Evolutionary conservation across 2,113 vertebrate genomes (phyloP).

Genomic region (Typhlomys cinereus): DNA sequence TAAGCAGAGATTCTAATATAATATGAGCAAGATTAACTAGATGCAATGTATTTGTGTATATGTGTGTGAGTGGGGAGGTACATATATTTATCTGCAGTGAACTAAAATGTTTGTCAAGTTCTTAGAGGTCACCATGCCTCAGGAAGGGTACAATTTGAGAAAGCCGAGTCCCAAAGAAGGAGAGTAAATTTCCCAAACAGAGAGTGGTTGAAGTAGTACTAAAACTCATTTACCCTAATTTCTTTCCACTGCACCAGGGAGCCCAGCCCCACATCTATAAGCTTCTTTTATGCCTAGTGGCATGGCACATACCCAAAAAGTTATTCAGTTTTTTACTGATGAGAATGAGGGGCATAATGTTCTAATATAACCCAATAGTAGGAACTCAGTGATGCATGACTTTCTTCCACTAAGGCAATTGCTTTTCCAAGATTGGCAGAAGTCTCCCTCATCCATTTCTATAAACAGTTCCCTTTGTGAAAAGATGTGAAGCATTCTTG

Average conservation of each 20-base stretch:
- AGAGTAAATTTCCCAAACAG: background rate
- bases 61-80: background rate
- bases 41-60: background rate
- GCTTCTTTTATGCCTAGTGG: background rate
- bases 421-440: constrained; percentile 55
- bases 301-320: constrained; percentile 16
- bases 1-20: constrained; percentile 46
- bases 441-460: constrained; percentile 16
- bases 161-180: background rate
- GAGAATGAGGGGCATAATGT: constrained; percentile 50
- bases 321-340: constrained; percentile 49
- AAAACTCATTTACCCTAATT: constrained; percentile 16
- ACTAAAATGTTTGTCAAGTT: background rate
- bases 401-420: constrained; percentile 54
- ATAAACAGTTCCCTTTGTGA: constrained; percentile 50
- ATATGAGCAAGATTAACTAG: too few relatives aligned
- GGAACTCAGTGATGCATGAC: constrained; percentile 50
- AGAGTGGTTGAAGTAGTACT: background rate
- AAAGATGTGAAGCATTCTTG: constrained; percentile 37
- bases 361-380: constrained; percentile 61
- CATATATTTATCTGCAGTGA: constrained; percentile 22
- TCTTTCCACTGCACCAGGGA: background rate
- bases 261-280: background rate
- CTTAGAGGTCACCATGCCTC: background rate
- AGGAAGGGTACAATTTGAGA: constrained; percentile 10